A percentile compares a stretch with the other conserved stretches of the same genome.
Conservation (phyloP, 2,113 vertebrate genomes). For the Asarcornis scutulata region DNA sequence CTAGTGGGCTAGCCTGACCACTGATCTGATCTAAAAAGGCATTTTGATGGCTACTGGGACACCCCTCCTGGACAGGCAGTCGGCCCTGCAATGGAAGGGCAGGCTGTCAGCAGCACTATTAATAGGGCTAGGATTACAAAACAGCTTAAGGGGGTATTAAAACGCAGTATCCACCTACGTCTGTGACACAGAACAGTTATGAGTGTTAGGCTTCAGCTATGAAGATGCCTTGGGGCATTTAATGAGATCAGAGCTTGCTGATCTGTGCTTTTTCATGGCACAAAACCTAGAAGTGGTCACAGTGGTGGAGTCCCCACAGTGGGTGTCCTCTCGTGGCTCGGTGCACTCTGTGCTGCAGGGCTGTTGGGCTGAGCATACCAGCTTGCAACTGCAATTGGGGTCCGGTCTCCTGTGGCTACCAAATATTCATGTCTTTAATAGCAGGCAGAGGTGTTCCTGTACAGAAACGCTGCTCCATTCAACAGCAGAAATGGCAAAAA, state of each 20-base stretch:
- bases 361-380: background rate
- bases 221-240: background rate
- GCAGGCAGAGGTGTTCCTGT: background rate
- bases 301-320: background rate
- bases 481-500: background rate
- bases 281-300: background rate
- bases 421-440: background rate
- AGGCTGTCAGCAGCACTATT: conserved; percentile 1
- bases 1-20: background rate
- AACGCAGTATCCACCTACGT: background rate
- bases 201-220: background rate
- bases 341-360: background rate
- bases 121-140: background rate
- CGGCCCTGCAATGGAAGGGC: background rate
- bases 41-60: background rate
- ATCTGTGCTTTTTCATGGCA: background rate
- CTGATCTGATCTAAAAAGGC: background rate
- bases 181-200: background rate
- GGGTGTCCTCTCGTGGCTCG: accelerated
- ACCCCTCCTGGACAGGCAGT: background rate
- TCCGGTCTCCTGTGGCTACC: background rate
- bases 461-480: background rate
- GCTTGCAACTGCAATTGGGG: background rate
- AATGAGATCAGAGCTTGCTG: background rate
- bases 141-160: background rate